Base-by-base conservation (phyloP, 2,888 invertebrate genomes). In the Cenopis cana region DNA sequence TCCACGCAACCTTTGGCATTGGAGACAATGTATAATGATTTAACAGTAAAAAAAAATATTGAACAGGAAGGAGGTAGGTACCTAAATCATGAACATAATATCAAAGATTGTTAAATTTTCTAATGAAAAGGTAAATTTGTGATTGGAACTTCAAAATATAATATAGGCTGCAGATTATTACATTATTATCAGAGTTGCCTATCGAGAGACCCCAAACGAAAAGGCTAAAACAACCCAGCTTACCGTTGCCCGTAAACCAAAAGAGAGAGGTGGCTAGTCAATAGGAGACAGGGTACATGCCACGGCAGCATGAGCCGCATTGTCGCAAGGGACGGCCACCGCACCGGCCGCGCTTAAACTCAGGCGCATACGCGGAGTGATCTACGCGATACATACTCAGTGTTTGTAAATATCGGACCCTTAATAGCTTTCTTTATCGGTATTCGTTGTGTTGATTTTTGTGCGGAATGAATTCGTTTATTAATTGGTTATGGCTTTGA, bases 201-300 rank as follows among this genome's bases (percentile, higher is more conserved):
- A 66, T 33, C 18, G 24, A 61, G 41, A 61, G 54, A 57, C 60
- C 49, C 38, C 20, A 66, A 66, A 60, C 9, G 54, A 70, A 69
- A 71, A 67, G 66, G 71, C 66, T 55, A 69, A 69, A 69, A 69
- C 69, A 64, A 65, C 64, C 69, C 69, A 75, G 82, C 81, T 82
- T 83, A 85, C 85, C 83, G 85, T 84, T 84, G 85, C 81, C 76
- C 74, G 81, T 82, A 85, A 83, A 82, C 89, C 85, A 89, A 93
- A 93, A 93, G 93, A 92, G 93, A 93, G 93, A 93, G 93, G 92
- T 87, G 89, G 88, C 88, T 87, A 88, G 86, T 88, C 84, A 81
- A 80, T 84, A 83, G 84, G 81, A 84, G 84, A 85, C 84, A 82
- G 90, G 88, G 87, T 89, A 67, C 87, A 88, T 88, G 89, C 83